These are phyloP conservation scores for Magallana ariakensis DNA, from an alignment of 1,140 invertebrate genomes.

Conservation along the genomic window DNA sequence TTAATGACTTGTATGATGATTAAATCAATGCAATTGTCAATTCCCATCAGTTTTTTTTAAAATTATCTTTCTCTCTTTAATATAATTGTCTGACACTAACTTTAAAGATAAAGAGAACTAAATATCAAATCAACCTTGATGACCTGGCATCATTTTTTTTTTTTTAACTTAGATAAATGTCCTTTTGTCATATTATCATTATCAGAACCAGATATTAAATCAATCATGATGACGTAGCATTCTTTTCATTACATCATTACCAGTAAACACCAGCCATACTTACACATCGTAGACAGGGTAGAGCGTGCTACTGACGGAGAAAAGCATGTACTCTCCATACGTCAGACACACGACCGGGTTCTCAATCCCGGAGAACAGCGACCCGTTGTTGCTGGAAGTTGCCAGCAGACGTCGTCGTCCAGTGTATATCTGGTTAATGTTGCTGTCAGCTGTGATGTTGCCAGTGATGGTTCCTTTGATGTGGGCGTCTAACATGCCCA, in stretches of 20 bases:
- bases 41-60: no score
- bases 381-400: conserved; percentile 57
- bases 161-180: no score
- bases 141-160: no score
- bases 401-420: conserved; percentile 70
- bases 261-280: conserved; percentile 24
- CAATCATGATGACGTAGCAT: not conserved
- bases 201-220: no score
- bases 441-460: conserved; percentile 66
- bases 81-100: not conserved
- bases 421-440: conserved; percentile 23
- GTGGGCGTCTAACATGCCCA: conserved; percentile 56
- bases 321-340: conserved; percentile 73
- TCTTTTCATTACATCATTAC: no score
- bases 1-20: no score
- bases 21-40: no score
- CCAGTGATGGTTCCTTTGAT: conserved; percentile 67
- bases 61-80: not conserved
- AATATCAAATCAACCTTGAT: no score
- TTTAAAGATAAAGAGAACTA: no score
- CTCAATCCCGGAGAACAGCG: conserved; percentile 68
- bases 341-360: conserved; percentile 73
- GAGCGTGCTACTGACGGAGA: conserved; percentile 69
- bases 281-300: conserved; percentile 78
- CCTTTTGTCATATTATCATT: no score